phyloP scores from a whole-genome alignment of 2,888 invertebrate genomes.

The Oscheius sp. region DNA sequence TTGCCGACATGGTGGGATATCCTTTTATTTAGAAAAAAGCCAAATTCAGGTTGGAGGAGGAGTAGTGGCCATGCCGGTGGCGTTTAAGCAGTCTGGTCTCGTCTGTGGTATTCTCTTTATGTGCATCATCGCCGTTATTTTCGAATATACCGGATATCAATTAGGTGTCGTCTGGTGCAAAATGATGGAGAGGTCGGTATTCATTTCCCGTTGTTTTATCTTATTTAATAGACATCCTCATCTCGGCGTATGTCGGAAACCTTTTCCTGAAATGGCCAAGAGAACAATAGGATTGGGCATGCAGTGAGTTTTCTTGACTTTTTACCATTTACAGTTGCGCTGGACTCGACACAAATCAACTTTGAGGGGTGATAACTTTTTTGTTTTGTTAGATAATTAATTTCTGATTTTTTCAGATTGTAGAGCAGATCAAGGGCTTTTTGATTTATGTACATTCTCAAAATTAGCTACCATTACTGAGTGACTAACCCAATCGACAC shows the following conservation, averaged over 20 bases:
- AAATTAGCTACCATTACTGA: no score
- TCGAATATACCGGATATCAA: constrained; percentile 71
- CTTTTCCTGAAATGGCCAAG: constrained; percentile 72
- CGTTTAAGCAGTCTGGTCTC: constrained; percentile 63
- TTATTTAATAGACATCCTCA: constrained; percentile 47
- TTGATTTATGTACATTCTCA: no score
- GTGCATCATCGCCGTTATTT: constrained; percentile 60
- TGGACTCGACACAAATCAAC: no score
- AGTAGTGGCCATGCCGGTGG: constrained; percentile 69
- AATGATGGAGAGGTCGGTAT: constrained; percentile 55
- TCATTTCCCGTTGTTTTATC: not conserved
- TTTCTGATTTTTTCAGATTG: no score
- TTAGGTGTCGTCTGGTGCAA: constrained; percentile 70
- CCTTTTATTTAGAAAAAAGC: no score
- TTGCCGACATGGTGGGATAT: constrained; percentile 73
- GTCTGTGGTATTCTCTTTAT: constrained; percentile 58
- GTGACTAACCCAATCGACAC: no score
- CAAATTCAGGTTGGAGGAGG: no score
- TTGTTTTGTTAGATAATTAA: no score
- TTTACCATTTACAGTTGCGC: no score
- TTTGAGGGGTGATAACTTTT: no score
- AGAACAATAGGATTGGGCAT: constrained; percentile 62
- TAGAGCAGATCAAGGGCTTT: no score
- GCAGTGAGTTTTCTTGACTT: constrained; percentile 48
- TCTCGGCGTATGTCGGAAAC: constrained; percentile 67